A percentile compares a stretch with the other conserved stretches of the same genome.
Conservation (phyloP, 2,888 invertebrate species). For the Xanthia icteritia region DNA sequence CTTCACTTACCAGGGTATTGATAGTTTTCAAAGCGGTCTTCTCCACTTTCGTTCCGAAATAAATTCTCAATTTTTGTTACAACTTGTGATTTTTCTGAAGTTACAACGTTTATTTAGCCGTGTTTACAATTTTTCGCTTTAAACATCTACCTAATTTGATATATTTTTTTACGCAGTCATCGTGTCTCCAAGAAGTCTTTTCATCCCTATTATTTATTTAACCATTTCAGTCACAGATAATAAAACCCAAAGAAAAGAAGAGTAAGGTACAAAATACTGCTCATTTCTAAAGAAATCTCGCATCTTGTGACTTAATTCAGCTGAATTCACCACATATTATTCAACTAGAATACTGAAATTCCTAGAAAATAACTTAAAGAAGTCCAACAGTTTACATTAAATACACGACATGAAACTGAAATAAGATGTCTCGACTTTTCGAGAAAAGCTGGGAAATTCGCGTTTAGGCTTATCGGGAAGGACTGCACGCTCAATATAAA, state of each 20-base stretch:
- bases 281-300: neutral
- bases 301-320: neutral
- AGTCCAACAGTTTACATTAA: neutral
- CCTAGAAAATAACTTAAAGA: neutral
- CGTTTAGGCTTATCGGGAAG: slow-evolving; percentile 17
- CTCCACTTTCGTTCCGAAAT: neutral
- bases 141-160: neutral
- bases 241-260: neutral
- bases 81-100: neutral
- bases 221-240: neutral
- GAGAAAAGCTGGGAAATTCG: slow-evolving; percentile 18
- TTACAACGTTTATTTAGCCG: neutral
- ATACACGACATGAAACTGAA: slow-evolving; percentile 3
- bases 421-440: slow-evolving; percentile 4
- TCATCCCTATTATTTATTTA: neutral
- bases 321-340: neutral
- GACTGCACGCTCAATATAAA: slow-evolving; percentile 25
- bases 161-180: neutral
- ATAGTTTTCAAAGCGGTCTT: neutral
- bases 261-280: neutral
- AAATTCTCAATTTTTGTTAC: too few species aligned
- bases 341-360: neutral
- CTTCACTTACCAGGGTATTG: neutral
- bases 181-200: neutral
- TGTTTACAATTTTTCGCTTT: neutral